Base-by-base conservation (phyloP, 2,797 vertebrate species). In the Labeo calbasu region DNA sequence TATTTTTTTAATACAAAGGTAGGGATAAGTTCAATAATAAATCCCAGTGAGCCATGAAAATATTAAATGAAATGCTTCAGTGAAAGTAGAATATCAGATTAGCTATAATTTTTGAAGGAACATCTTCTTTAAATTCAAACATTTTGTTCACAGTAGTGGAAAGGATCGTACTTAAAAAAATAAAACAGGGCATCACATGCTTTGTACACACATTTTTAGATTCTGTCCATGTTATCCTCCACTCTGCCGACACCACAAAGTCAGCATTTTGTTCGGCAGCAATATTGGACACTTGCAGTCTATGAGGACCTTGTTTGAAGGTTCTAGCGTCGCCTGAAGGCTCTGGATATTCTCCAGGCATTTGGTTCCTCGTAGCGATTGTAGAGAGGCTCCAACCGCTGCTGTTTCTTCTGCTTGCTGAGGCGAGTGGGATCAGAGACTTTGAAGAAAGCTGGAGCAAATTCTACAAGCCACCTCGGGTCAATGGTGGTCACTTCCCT, bases 381-480 rank as follows among this genome's bases (percentile, higher is more conserved):
- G 93, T 99, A 99, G 1, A 99, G 92, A 0, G 98, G 98, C 77
- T 99, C 98, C 11, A 99, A 94, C 0, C 98, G 92, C 89, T 99
- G 98, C 91, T 99, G 97, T 87, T 99, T 99, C 92, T 99, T 99
- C 95, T 99, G 98, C 89, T 99, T 99, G 96, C 98, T 99, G 91
- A 99, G 96, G 78, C 98, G 98, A 1, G 98, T 99, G 0, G 98
- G 98, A 84, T 99, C 98, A 0, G 98, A 99, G 81, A 99, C 98
- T 91, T 99, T 99, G 94, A 99, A 99, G 94, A 99, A 99, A 78
- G 98, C 98, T 0, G 98, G 98, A 0, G 98, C 93, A 50, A 99
- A 99, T 87, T 99, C 98, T 83, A 99, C 98, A 86, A 99, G 96
- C 98, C 98, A 99, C 84, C 98, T 96, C 0, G 98, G 97, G 86